Evolutionary conservation across 2,113 vertebrate genomes (phyloP).

Genomic region (Vombatus ursinus): DNA sequence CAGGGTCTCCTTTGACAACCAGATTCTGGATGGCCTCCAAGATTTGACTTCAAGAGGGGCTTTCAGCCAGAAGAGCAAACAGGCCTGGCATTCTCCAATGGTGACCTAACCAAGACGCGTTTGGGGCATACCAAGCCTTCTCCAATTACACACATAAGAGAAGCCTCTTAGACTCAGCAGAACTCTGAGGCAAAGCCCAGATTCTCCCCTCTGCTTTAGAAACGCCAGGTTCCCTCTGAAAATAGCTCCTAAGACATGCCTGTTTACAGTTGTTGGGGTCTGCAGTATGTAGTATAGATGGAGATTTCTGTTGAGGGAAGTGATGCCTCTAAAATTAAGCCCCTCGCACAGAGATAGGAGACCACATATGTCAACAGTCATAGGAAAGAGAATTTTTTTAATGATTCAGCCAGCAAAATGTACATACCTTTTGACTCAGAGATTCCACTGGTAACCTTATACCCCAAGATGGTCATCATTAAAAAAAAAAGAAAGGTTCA

Average conservation of each 20-base stretch:
- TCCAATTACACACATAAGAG: slow-evolving; percentile 60
- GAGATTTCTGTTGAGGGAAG: background rate
- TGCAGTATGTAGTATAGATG: fast-evolving
- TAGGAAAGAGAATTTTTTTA: slow-evolving; percentile 22
- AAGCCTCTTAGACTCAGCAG: slow-evolving; percentile 31
- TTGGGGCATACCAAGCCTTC: slow-evolving; percentile 17
- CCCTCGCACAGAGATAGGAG: background rate
- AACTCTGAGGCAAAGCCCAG: background rate
- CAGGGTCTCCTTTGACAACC: background rate
- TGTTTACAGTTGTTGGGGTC: background rate
- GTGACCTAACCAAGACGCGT: background rate
- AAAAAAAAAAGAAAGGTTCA: background rate
- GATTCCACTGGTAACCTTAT: background rate
- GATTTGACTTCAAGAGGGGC: background rate
- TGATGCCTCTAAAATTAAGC: fast-evolving
- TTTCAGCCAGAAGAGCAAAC: background rate
- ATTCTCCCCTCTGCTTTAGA: background rate
- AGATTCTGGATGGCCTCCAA: background rate
- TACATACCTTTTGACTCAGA: background rate
- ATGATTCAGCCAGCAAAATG: background rate
- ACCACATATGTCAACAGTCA: slow-evolving; percentile 12
- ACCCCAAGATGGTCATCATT: background rate
- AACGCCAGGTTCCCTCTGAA: slow-evolving; percentile 12
- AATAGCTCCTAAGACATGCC: background rate
- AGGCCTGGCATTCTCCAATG: slow-evolving; percentile 42